These are phyloP conservation scores for Eupithecia inturbata DNA, from an alignment of 2,888 invertebrate species.

Conservation along the genomic window DNA sequence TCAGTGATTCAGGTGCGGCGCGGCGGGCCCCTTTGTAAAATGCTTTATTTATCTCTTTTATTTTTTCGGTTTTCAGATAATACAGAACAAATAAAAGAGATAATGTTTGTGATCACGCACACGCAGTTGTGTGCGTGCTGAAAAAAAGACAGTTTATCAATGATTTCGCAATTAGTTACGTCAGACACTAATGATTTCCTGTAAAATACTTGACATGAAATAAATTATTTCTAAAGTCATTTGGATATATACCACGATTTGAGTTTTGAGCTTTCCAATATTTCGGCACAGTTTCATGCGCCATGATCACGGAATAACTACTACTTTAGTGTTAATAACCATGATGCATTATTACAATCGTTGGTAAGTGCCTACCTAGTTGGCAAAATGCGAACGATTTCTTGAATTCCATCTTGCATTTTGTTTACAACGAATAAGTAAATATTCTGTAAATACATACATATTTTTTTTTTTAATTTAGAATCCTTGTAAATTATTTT, in stretches of 20 bases:
- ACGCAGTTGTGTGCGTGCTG: neutral
- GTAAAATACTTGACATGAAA: neutral
- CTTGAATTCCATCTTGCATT: neutral
- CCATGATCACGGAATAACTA: no score
- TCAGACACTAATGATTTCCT: neutral
- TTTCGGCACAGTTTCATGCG: no score
- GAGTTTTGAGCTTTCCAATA: no score
- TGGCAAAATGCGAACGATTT: neutral
- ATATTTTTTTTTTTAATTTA: neutral
- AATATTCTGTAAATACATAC: conserved; percentile 21
- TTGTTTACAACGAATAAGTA: conserved; percentile 14
- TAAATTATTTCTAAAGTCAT: no score
- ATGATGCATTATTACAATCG: neutral
- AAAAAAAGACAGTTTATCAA: neutral
- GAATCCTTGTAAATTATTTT: conserved; percentile 31
- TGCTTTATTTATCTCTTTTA: neutral
- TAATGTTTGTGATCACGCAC: no score
- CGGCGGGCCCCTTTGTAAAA: neutral
- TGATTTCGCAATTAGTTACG: neutral
- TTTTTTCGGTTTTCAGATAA: no score
- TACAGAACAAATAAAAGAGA: no score
- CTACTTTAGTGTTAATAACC: no score
- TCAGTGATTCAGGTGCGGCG: neutral
- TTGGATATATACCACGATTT: no score
- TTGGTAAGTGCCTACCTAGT: neutral